phyloP scores from a whole-genome alignment of 2,888 invertebrate species.

The Pachliopta kotzebuea region DNA sequence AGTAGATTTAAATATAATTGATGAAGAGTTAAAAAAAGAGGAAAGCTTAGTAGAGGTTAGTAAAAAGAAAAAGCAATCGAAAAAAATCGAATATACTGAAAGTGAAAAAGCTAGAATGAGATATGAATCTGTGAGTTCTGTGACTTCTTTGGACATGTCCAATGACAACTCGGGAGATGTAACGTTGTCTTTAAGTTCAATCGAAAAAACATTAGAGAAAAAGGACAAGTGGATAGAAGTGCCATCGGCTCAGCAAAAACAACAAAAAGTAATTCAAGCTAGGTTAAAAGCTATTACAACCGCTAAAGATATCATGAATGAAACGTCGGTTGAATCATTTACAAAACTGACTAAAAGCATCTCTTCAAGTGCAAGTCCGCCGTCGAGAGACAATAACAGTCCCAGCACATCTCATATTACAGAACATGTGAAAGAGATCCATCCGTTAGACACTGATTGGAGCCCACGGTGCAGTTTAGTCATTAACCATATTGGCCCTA shows the following conservation, averaged over 20 bases:
- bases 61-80: slow-evolving; percentile 64
- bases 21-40: slow-evolving; percentile 75
- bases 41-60: slow-evolving; percentile 55
- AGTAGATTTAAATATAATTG: slow-evolving; percentile 69
- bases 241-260: slow-evolving; percentile 64
- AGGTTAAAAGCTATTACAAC: slow-evolving; percentile 66
- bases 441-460: slow-evolving; percentile 49
- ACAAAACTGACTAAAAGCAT: slow-evolving; percentile 61
- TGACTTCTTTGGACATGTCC: slow-evolving; percentile 64
- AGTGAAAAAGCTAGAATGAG: slow-evolving; percentile 68
- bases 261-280: slow-evolving; percentile 72
- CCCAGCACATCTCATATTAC: slow-evolving; percentile 56
- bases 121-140: slow-evolving; percentile 67
- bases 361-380: slow-evolving; percentile 43
- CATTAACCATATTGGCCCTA: slow-evolving; percentile 72
- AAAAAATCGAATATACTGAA: slow-evolving; percentile 70
- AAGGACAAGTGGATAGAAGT: slow-evolving; percentile 74
- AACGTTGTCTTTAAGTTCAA: slow-evolving; percentile 61
- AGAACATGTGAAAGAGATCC: slow-evolving; percentile 59
- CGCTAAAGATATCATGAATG: slow-evolving; percentile 65
- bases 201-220: slow-evolving; percentile 55
- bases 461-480: slow-evolving; percentile 57
- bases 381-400: slow-evolving; percentile 30
- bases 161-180: slow-evolving; percentile 63
- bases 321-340: slow-evolving; percentile 58